A percentile compares a stretch with the other conserved stretches of the same genome.
These are phyloP conservation scores for Petrocephalus microphthalmus DNA, from an alignment of 2,113 vertebrate genomes.

Conservation along the genomic window DNA sequence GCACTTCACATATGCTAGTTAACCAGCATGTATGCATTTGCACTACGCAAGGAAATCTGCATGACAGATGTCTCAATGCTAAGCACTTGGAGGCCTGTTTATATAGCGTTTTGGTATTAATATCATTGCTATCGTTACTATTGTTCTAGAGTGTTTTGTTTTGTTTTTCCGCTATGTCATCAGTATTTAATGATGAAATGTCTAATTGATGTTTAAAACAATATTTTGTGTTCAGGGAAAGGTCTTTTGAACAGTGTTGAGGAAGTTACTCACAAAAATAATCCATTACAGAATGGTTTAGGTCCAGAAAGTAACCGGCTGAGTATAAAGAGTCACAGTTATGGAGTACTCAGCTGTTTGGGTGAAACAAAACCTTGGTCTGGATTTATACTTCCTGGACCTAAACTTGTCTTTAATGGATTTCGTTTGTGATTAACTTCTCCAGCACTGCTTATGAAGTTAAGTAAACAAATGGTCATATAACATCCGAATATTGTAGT, in stretches of 20 bases:
- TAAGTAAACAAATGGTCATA: background rate
- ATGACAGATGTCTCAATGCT: background rate
- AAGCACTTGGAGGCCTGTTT: background rate
- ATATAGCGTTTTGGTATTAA: background rate
- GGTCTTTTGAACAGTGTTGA: background rate
- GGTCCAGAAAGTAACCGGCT: no score
- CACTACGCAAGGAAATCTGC: background rate
- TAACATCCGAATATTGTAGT: background rate
- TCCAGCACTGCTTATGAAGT: background rate
- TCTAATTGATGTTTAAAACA: background rate
- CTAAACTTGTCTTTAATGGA: no score
- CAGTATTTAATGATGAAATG: background rate
- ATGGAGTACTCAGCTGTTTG: no score
- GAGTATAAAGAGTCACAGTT: no score
- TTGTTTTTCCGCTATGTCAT: background rate
- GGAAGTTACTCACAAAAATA: no score
- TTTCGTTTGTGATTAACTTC: no score
- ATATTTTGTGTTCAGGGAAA: background rate
- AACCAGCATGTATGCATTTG: background rate
- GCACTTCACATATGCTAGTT: background rate
- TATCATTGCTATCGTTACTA: background rate
- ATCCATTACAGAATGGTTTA: no score
- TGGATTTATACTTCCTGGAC: no score
- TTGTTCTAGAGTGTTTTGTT: background rate
- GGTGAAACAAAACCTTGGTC: no score